Conservation (phyloP, 2,797 vertebrate species). For the Serranus cabrilla region DNA sequence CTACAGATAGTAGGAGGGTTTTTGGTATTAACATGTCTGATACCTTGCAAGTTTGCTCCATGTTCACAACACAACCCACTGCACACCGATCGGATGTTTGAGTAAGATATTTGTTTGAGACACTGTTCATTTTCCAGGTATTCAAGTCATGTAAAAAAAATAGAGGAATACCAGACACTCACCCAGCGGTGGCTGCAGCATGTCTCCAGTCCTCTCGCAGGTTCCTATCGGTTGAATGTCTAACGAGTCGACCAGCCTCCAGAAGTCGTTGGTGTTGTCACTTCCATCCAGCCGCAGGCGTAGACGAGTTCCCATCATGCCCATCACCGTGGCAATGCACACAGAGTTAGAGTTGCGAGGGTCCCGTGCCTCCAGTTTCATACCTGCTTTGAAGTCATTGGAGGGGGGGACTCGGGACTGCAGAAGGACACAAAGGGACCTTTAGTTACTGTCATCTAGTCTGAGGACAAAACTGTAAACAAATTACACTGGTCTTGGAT, state of each 20-base stretch:
- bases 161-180: slow-evolving; percentile 22
- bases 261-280: slow-evolving; percentile 98
- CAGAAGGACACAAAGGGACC: slow-evolving; percentile 44
- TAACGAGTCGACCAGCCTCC: slow-evolving; percentile 94
- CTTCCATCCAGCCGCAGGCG: slow-evolving; percentile 94
- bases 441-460: slow-evolving; percentile 14
- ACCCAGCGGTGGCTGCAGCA: slow-evolving; percentile 98
- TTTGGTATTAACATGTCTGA: too few species aligned
- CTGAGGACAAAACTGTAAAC: not conserved
- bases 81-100: too few species aligned
- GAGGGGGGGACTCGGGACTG: slow-evolving; percentile 92
- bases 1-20: too few species aligned
- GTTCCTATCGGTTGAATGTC: slow-evolving; percentile 96
- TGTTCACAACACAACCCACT: not conserved
- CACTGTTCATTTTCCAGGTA: not conserved
- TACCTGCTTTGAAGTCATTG: slow-evolving; percentile 96
- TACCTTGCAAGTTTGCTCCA: too few species aligned
- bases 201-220: slow-evolving; percentile 94
- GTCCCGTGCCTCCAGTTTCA: slow-evolving; percentile 96
- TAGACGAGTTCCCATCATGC: slow-evolving; percentile 93
- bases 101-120: not conserved
- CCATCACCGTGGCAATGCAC: slow-evolving; percentile 96
- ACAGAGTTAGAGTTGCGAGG: slow-evolving; percentile 94
- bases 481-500: not conserved
- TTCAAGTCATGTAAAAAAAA: not conserved